Conservation (phyloP, 35 echinoderm and acorn worm species). For the Heliocidaris tuberculata region DNA sequence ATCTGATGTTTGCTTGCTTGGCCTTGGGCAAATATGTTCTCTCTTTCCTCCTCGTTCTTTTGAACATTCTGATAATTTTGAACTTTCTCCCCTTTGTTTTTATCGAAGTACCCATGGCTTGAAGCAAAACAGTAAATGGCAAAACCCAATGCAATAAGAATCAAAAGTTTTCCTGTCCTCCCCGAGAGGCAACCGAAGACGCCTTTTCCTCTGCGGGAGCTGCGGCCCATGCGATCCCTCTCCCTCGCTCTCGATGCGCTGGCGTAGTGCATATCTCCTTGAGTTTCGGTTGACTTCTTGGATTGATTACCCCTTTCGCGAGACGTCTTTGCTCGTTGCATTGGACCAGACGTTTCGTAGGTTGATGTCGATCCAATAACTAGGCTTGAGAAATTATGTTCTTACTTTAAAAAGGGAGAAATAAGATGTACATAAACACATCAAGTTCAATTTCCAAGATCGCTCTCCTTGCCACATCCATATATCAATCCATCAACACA, state of each 20-base stretch:
- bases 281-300: neutral
- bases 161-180: neutral
- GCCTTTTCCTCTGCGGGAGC: neutral
- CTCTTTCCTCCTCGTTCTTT: neutral
- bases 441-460: too few species aligned
- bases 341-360: neutral
- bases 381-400: neutral
- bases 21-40: neutral
- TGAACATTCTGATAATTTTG: neutral
- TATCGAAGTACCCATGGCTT: neutral
- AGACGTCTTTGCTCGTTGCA: constrained; percentile 7
- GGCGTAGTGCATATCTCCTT: constrained; percentile 58
- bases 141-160: constrained; percentile 27
- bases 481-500: neutral
- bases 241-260: constrained; percentile 51
- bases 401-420: too few species aligned
- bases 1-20: neutral
- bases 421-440: too few species aligned
- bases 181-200: constrained; percentile 6
- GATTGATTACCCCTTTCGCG: neutral
- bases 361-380: neutral
- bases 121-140: neutral
- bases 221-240: constrained; percentile 11
- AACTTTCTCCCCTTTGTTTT: neutral
- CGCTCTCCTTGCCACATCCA: too few species aligned